These are phyloP conservation scores for Dreissena polymorpha DNA, from an alignment of 1,140 invertebrate species.

Conservation along the genomic window DNA sequence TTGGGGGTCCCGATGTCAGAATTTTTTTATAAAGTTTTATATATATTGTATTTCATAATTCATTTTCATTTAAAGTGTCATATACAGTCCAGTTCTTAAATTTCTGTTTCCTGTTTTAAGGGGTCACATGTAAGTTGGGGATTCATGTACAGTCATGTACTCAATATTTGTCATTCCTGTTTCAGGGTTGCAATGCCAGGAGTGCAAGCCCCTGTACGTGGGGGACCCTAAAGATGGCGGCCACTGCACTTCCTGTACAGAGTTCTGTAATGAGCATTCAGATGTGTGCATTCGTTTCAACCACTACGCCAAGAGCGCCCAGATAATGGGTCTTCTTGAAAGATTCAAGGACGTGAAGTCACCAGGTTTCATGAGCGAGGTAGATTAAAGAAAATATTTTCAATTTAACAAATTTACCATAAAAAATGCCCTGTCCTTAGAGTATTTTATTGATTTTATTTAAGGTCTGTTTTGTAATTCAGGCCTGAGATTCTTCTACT, in stretches of 20 bases:
- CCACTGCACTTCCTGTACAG: constrained; percentile 91
- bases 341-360: constrained; percentile 6
- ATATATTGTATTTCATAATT: background rate
- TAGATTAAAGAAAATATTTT: background rate
- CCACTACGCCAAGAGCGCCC: background rate
- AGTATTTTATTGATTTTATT: too few species aligned
- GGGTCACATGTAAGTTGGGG: background rate
- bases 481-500: too few species aligned
- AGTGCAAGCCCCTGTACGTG: constrained; percentile 93
- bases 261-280: constrained; percentile 95
- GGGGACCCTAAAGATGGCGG: constrained; percentile 93
- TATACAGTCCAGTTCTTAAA: too few species aligned
- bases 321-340: background rate
- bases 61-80: background rate
- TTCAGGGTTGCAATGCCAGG: constrained; percentile 87
- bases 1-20: too few species aligned
- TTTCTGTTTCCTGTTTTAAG: too few species aligned
- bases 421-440: too few species aligned
- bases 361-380: constrained; percentile 6
- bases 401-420: too few species aligned
- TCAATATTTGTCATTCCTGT: constrained; percentile 50
- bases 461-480: too few species aligned
- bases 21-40: too few species aligned
- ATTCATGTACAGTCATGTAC: background rate
- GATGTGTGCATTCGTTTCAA: constrained; percentile 85